Conservation (phyloP, 1,140 invertebrate species). For the Pogonomyrmex californicus region DNA sequence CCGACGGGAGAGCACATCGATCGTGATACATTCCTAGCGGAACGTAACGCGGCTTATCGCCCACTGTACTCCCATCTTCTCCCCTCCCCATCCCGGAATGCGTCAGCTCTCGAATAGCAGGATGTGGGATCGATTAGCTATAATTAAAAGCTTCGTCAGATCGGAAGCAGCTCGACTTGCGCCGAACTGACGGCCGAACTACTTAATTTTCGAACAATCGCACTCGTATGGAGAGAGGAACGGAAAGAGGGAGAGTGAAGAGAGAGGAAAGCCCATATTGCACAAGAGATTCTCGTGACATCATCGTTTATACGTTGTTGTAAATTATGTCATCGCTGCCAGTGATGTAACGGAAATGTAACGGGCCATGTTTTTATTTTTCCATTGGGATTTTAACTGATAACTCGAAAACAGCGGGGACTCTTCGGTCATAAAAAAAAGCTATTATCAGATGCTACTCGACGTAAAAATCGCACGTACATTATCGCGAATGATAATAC, state of each 20-base stretch:
- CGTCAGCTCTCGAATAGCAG: background rate
- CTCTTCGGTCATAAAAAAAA: conserved; percentile 3
- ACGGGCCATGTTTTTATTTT: background rate
- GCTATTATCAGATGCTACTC: conserved; percentile 2
- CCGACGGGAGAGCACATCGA: conserved; percentile 22
- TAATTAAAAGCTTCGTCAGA: background rate
- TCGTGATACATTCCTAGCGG: conserved; percentile 8
- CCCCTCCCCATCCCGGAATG: background rate
- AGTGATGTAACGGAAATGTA: conserved; percentile 14
- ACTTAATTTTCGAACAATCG: conserved; percentile 1
- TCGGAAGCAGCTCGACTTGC: background rate
- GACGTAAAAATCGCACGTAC: conserved; percentile 21
- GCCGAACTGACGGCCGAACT: background rate
- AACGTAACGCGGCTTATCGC: background rate
- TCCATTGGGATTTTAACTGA: conserved; percentile 8
- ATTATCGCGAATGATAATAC: conserved; percentile 55
- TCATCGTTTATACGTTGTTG: conserved; percentile 9
- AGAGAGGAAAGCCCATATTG: background rate
- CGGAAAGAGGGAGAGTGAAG: no score
- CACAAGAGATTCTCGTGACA: background rate
- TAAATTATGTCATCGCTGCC: background rate
- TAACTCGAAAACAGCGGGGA: background rate
- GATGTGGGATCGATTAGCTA: background rate
- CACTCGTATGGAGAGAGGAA: background rate
- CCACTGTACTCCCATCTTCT: background rate